phyloP scores from a whole-genome alignment of 2,797 vertebrate species.

The Gobionotothen gibberifrons region DNA sequence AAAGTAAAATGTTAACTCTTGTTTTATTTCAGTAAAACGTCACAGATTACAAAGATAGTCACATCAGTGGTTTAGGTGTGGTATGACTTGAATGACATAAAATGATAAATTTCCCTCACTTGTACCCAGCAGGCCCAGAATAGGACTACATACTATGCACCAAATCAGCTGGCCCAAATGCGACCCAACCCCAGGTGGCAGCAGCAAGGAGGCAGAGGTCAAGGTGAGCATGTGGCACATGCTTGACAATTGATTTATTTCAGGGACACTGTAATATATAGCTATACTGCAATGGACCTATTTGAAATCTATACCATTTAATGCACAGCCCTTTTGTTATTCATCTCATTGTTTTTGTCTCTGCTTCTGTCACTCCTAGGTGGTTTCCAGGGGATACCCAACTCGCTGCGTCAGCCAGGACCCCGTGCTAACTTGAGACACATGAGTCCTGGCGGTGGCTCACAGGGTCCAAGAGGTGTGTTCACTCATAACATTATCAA shows the following conservation, averaged over 20 bases:
- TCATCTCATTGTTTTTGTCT: constrained; percentile 14
- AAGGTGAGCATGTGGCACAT: constrained; percentile 85
- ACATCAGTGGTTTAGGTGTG: background rate
- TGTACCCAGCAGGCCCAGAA: constrained; percentile 89
- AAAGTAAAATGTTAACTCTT: background rate
- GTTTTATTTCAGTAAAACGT: background rate
- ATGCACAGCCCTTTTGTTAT: background rate
- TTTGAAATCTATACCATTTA: background rate
- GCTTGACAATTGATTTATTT: too few relatives aligned
- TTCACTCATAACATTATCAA: constrained; percentile 30
- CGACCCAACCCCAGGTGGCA: constrained; percentile 97
- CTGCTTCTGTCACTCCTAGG: constrained; percentile 27
- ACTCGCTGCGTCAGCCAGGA: constrained; percentile 93
- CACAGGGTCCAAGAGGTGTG: constrained; percentile 90
- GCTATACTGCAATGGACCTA: background rate
- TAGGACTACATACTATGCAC: constrained; percentile 96
- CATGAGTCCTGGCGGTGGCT: constrained; percentile 85
- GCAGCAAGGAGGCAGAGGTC: constrained; percentile 94
- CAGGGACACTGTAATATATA: background rate
- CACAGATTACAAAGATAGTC: background rate
- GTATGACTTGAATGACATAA: background rate
- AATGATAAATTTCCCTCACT: constrained; percentile 2
- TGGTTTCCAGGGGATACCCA: constrained; percentile 95
- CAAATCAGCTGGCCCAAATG: constrained; percentile 97
- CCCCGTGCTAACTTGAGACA: constrained; percentile 93